phyloP scores from a whole-genome alignment of 2,797 vertebrate species.

The Rachycentron canadum region DNA sequence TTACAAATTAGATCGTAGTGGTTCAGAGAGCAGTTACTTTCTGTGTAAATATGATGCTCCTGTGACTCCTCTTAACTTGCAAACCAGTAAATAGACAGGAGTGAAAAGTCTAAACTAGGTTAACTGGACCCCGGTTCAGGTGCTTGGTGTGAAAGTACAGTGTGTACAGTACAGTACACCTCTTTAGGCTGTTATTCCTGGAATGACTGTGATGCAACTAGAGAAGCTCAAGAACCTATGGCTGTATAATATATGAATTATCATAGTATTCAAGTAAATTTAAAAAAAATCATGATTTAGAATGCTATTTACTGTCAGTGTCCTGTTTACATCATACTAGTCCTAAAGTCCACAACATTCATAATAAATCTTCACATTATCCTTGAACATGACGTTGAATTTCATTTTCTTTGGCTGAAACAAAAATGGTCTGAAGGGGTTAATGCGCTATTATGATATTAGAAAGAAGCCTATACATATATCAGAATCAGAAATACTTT shows the following conservation, averaged over 20 bases:
- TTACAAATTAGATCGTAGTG: too few species aligned
- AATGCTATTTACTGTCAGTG: not conserved
- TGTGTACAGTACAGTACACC: not conserved
- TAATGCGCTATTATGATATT: too few species aligned
- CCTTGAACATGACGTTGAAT: too few species aligned
- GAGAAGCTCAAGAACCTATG: slow-evolving; percentile 1
- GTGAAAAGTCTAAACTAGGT: slow-evolving; percentile 15
- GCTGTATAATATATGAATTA: not conserved
- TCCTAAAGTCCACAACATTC: not conserved
- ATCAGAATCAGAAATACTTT: too few species aligned
- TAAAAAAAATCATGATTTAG: not conserved
- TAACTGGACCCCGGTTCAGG: slow-evolving; percentile 10
- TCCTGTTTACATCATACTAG: not conserved
- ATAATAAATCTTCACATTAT: not conserved
- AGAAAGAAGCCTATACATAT: too few species aligned
- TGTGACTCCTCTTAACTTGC: slow-evolving; percentile 10
- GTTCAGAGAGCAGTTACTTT: too few species aligned
- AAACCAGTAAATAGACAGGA: slow-evolving; percentile 8
- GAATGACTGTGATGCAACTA: not conserved
- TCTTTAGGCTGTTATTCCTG: not conserved
- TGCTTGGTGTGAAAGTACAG: slow-evolving; percentile 10
- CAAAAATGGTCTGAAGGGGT: not conserved
- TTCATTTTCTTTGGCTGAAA: not conserved
- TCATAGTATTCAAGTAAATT: not conserved
- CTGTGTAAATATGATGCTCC: slow-evolving; percentile 30